Evolutionary conservation across 2,888 invertebrate species (phyloP), one percentile per base, ranked within the genome.

Genomic region (Hetaerina titia): DNA sequence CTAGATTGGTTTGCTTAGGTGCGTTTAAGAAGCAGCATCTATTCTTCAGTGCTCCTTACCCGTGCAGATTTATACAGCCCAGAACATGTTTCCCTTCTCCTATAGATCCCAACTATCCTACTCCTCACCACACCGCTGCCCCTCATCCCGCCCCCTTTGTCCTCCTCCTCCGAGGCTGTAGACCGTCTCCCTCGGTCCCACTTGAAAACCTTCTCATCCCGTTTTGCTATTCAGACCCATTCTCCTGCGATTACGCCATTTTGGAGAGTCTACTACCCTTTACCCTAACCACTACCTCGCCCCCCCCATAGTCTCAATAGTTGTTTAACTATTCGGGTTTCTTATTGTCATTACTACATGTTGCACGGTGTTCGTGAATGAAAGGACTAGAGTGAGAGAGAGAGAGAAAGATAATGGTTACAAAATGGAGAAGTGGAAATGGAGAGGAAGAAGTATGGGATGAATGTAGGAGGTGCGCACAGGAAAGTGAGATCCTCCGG

Each of bases 161-260:
- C 63, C n/a, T 11, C 11, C 69, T 92, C n/a, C 9, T 90, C 92
- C 69, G 13, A 56, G 31, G 11, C 56, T 13, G 58, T 7, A 89
- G 81, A 7, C 56, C 89, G 19, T 89, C 22, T 89, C 89, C 81
- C 57, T 56, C n/a, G 58, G 89, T 22, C 17, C 15, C 90, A 60
- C 60, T 63, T 31, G 60, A 60, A 19, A 15, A 19, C 64, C 63
- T 13, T 92, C 92, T 92, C 69, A 92, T 92, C 92, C 57, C 92
- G n/a, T 92, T 92, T 92, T 92, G 64, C 60, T 69, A 92, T 74
- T 92, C 92, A n/a, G 45, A 11, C n/a, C 92, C 92, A 92, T 92
- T 92, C 92, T 17, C 74, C 56, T 2, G 11, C 69, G 92, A 92
- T 92, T 92, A 92, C 92, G 69, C n/a, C 92, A 92, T 92, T 74